phyloP scores from a whole-genome alignment of 2,888 invertebrate species.

The Liposcelis brunnea region DNA sequence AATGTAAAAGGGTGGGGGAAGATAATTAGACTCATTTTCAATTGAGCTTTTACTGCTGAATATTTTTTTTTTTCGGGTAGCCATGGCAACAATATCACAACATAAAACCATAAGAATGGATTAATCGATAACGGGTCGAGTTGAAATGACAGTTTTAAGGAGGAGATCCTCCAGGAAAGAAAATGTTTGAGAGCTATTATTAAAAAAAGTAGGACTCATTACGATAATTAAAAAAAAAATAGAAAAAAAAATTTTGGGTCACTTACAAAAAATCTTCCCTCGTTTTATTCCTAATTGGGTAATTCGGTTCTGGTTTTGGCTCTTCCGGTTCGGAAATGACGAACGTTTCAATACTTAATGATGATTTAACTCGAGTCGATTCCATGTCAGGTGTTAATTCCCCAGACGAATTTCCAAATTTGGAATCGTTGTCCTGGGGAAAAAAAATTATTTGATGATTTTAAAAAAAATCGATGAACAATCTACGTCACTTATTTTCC shows the following conservation, averaged over 20 bases:
- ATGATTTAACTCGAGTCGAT: constrained; percentile 16
- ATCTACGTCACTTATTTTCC: background rate
- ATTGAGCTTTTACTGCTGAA: background rate
- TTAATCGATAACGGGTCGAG: too few relatives aligned
- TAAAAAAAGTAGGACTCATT: background rate
- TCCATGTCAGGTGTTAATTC: constrained; percentile 13
- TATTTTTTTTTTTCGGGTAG: background rate
- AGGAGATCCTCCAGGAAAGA: background rate
- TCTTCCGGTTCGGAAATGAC: constrained; percentile 16
- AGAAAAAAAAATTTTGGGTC: background rate
- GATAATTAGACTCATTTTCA: constrained; percentile 6
- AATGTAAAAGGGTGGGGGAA: background rate
- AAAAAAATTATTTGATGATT: background rate
- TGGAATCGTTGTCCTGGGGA: constrained; percentile 14
- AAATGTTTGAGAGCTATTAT: too few relatives aligned
- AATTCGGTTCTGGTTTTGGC: constrained; percentile 17
- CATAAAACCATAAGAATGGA: background rate
- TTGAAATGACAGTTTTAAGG: too few relatives aligned
- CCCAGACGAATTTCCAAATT: constrained; percentile 10
- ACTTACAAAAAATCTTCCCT: constrained; percentile 28
- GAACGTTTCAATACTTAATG: constrained; percentile 19
- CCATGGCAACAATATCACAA: background rate
- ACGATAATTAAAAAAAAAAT: background rate
- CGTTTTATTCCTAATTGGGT: constrained; percentile 23
- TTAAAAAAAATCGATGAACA: too few relatives aligned